A percentile compares a stretch with the other conserved stretches of the same genome.
These are phyloP conservation scores for Oscheius sp. DNA, from an alignment of 1,140 invertebrate species.

Conservation along the genomic window DNA sequence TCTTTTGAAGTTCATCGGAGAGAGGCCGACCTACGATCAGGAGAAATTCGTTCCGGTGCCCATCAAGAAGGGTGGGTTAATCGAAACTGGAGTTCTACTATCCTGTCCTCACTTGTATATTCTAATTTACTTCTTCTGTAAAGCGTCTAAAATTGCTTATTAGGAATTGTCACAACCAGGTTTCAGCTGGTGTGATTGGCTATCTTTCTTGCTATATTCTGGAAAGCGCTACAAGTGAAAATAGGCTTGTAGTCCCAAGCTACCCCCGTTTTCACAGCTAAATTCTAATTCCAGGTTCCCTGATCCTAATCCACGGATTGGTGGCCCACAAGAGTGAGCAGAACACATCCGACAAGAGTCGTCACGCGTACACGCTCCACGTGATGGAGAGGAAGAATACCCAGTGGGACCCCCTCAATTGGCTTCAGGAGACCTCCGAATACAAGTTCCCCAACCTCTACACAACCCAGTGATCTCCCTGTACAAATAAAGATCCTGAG, in stretches of 20 bases:
- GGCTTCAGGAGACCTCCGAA: constrained; percentile 65
- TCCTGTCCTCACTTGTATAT: constrained; percentile 19
- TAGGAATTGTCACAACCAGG: background rate
- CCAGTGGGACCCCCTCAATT: constrained; percentile 78
- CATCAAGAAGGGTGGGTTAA: constrained; percentile 73
- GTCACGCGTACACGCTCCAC: constrained; percentile 93
- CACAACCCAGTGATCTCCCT: background rate
- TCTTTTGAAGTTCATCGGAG: constrained; percentile 64
- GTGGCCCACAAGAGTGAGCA: constrained; percentile 86
- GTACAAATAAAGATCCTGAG: constrained; percentile 3
- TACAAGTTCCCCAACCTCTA: constrained; percentile 53
- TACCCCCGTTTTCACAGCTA: background rate
- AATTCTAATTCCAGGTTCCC: constrained; percentile 69
- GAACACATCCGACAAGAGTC: constrained; percentile 78
- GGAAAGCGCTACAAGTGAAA: background rate
- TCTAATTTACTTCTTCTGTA: constrained; percentile 46
- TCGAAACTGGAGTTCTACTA: constrained; percentile 15
- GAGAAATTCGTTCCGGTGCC: constrained; percentile 76
- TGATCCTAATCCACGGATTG: constrained; percentile 84
- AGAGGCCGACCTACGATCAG: constrained; percentile 72
- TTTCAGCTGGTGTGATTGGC: background rate
- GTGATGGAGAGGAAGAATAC: constrained; percentile 77
- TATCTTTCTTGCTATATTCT: background rate
- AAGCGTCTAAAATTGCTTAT: too few relatives aligned
- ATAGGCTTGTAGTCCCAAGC: background rate